These are phyloP conservation scores for Lepetodrilus schrolli DNA, from an alignment of 2,888 invertebrate genomes.

Conservation along the genomic window DNA sequence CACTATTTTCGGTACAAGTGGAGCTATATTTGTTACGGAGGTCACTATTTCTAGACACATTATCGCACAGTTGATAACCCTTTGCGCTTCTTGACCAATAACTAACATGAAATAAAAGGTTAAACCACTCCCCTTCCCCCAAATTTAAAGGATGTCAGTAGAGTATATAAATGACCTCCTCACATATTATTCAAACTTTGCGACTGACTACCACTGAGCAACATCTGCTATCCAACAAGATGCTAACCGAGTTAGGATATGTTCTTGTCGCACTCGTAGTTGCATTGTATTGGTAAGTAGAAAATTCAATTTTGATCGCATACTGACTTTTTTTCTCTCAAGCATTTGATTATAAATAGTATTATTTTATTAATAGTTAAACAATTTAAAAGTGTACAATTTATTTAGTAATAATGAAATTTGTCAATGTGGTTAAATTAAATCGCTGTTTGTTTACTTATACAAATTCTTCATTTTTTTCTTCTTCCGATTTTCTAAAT, in stretches of 20 bases:
- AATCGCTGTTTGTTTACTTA: neutral
- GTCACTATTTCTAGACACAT: too few relatives aligned
- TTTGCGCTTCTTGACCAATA: too few relatives aligned
- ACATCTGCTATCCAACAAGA: neutral
- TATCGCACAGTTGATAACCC: too few relatives aligned
- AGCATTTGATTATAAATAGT: neutral
- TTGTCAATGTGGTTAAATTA: neutral
- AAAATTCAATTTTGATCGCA: neutral
- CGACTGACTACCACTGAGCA: neutral
- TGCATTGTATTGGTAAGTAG: neutral
- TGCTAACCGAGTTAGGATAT: neutral
- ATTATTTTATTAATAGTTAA: neutral
- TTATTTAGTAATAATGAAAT: neutral
- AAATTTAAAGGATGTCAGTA: neutral
- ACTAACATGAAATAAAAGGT: neutral
- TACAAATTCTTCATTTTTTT: too few relatives aligned
- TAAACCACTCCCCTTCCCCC: neutral
- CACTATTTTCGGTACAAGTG: too few relatives aligned
- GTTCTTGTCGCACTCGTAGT: conserved; percentile 3
- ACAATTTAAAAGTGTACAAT: neutral
- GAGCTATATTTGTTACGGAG: too few relatives aligned
- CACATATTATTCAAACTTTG: neutral
- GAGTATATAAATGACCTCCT: neutral
- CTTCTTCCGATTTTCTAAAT: neutral
- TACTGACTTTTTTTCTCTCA: neutral